Base-by-base conservation (phyloP, 1,140 invertebrate species). In the Helicorthomorpha holstii region DNA sequence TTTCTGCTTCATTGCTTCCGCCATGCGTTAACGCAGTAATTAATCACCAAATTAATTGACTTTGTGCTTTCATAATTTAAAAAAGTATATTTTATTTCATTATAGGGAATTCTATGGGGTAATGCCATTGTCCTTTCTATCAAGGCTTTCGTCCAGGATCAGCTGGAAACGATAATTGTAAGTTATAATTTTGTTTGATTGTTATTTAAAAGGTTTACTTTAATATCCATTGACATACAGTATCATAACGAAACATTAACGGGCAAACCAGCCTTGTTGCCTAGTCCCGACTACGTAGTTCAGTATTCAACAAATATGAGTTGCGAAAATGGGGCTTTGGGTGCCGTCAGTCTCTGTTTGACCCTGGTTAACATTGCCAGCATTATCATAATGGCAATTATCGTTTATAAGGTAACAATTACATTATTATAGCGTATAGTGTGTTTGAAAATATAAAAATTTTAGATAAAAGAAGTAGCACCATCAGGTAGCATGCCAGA, bases 1-100 rank as follows among this genome's bases (percentile, higher is more conserved):
- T 90, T 62, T 88, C 85, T 1, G 85, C 86, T 1, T 89, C 85
- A 1, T 67, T 89, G 27, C 62, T 91, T 48, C 85, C 85, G n/a
- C 86, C 85, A 14, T 81, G 83, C 54, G 84, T 89, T 3, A 90
- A 90, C 66, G 82, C 81, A 61, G 82, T 84, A 70, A 76, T 76
- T 73, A 61, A 51, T 34, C 7, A 34, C 7, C 29, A 16, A 34
- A 7, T 34, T 34, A 34, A 34, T 7, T 16, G 7, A 7, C 7
- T 26, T 41, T 34, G 42, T 49, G 27, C 42, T 19, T 3, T 52
- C 4, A 34, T 27, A 27, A 51, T 48, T 38, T 21, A 22, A 12
- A 44, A 25, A 46, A 22, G 49, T 38, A 52, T 3, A 25, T 55
- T 34, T 57, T 45, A 19, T 21, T 50, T 27, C 58, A n/a, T n/a